These are phyloP conservation scores for Apostichopus parvimensis DNA, from an alignment of 35 echinoderm and acorn worm species.

Conservation along the genomic window DNA sequence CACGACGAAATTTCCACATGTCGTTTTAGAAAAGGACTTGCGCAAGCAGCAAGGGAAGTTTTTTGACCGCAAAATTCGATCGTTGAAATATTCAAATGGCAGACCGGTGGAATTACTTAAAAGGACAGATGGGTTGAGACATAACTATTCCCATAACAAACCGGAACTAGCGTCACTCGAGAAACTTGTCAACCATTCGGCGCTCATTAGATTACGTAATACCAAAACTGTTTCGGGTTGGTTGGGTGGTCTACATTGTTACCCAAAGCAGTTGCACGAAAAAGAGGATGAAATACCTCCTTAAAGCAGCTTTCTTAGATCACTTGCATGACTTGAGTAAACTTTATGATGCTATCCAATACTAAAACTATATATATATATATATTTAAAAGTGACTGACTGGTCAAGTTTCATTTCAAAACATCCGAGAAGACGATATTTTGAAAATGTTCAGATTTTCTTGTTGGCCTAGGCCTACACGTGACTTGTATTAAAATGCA, in stretches of 20 bases:
- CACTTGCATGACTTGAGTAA: too few species aligned
- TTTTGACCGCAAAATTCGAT: constrained; percentile 13
- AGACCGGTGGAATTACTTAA: background rate
- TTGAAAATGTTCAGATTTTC: too few species aligned
- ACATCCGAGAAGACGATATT: too few species aligned
- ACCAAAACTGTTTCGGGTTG: constrained; percentile 8
- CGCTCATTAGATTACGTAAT: background rate
- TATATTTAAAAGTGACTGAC: too few species aligned
- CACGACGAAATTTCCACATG: constrained; percentile 30
- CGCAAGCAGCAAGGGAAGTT: constrained; percentile 38
- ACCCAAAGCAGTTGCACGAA: constrained; percentile 30
- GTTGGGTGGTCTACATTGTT: constrained; percentile 35
- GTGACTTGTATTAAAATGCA: too few species aligned
- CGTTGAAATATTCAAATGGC: constrained; percentile 21
- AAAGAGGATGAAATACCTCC: constrained; percentile 4
- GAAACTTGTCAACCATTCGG: constrained; percentile 9
- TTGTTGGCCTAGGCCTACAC: too few species aligned
- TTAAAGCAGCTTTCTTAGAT: background rate
- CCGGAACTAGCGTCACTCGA: constrained; percentile 26
- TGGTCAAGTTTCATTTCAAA: too few species aligned
- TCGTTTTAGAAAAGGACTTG: background rate
- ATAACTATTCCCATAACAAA: constrained; percentile 22
- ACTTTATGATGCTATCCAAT: too few species aligned
- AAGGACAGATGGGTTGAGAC: background rate
- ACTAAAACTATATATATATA: too few species aligned